Base-by-base conservation (phyloP, 2,113 vertebrate species). In the Aspiorhynchus laticeps region DNA sequence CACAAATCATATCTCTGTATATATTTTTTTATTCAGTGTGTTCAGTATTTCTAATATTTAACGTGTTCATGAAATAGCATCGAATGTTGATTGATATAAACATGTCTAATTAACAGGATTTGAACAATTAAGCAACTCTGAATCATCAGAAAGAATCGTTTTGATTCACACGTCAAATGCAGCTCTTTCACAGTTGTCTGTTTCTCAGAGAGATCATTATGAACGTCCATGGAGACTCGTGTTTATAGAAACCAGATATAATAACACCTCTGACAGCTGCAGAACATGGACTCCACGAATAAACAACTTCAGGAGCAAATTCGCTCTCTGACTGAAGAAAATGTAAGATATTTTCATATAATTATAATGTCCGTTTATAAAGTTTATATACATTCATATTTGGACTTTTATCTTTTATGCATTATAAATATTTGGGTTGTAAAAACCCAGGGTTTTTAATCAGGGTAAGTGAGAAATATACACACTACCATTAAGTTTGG, bases 271-370 rank as follows among this genome's bases (percentile, higher is more conserved):
- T 61, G 31, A 61, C 79, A 81, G 24, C 80, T 82, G 74, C 56
- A 65, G 17, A 85, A 80, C 46, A 94, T 93, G 93, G 90, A 90
- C 8, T 17, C 33, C 5, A 51, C 31, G 19, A n/a, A 73, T 12
- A 81, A 87, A 8, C 84, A 85, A n/a, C 80, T 91, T 33, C 59
- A 86, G 76, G 91, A 92, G 6, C 87, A 78, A 17, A 11, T 91
- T 71, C 90, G 86, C 28, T 79, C 36, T 8, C 86, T 93, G 1
- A 91, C 89, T 38, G 82, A 90, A 0, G 73, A 88, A 83, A 95
- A 93, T 38, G 86, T 90, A 85, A 94, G 92, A 17, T 11, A 46
- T 28, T 67, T 80, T 82, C 51, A 19, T 19, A 53, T 5, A 7
- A 12, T 53, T 53, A 8, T 41, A 41, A 41, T 43, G 43, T 43